Percentiles rank a stretch among this genome's conserved stretches.
These are phyloP conservation scores for Mionectes olivaceus DNA, from an alignment of 2,797 vertebrate genomes.

Conservation along the genomic window DNA sequence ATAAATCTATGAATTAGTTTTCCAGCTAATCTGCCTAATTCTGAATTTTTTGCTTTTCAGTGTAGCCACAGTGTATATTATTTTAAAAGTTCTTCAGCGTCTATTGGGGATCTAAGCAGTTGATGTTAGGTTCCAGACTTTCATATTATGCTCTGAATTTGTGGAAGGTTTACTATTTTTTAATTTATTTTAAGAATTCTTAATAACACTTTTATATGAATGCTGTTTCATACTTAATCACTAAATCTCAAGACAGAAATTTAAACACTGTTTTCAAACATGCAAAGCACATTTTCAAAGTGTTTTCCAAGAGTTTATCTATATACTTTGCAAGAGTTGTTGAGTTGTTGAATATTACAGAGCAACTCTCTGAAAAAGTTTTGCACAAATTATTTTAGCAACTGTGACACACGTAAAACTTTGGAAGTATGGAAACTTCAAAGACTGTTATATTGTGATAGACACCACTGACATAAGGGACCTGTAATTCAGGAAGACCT, in stretches of 20 bases:
- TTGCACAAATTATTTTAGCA: not conserved
- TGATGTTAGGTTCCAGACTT: not conserved
- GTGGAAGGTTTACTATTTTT: rapidly evolving
- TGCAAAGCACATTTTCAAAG: not conserved
- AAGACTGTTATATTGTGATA: not conserved
- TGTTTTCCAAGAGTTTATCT: not conserved
- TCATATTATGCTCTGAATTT: not conserved
- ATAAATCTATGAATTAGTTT: not conserved
- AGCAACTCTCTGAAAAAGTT: not conserved
- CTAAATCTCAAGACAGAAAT: not conserved
- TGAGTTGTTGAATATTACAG: not conserved
- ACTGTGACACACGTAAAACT: not conserved
- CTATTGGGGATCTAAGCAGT: not conserved
- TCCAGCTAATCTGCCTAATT: not conserved
- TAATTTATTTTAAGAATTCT: not conserved
- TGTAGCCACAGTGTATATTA: not conserved
- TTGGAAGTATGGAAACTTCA: not conserved
- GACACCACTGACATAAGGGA: not conserved
- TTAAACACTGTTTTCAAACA: not conserved
- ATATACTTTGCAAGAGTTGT: not conserved
- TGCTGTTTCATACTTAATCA: not conserved
- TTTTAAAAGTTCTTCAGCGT: not conserved
- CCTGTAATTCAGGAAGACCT: not conserved
- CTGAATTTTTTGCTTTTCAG: not conserved
- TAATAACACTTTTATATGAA: not conserved